Conservation (phyloP, 2,113 vertebrate genomes). For the Hypanus sabinus region DNA sequence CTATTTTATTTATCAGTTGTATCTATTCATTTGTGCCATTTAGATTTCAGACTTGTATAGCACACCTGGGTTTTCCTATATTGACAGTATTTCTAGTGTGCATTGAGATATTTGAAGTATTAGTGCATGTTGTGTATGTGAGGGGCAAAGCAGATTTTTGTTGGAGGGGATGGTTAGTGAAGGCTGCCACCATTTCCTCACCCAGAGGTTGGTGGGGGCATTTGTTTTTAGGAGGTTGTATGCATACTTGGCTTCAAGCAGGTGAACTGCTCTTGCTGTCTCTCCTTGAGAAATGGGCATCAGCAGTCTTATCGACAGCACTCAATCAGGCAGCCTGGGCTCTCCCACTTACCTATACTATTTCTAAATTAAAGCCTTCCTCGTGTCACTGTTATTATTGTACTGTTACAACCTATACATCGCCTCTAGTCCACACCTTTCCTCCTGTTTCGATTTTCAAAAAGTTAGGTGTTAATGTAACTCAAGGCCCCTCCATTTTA, state of each 20-base stretch:
- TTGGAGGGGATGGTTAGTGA: background rate
- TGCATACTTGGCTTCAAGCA: background rate
- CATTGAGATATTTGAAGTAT: background rate
- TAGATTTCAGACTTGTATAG: conserved; percentile 29
- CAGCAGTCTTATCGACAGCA: background rate
- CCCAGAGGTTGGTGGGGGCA: background rate
- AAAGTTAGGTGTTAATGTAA: conserved; percentile 8
- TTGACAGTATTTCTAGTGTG: conserved; percentile 33
- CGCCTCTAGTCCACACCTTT: background rate
- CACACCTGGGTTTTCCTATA: background rate
- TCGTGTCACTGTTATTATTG: background rate
- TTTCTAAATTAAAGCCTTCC: background rate
- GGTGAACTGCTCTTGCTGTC: background rate
- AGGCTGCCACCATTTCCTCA: background rate
- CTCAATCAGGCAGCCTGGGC: background rate
- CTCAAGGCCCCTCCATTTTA: background rate
- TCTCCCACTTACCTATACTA: background rate
- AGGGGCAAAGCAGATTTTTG: background rate
- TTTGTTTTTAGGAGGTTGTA: background rate
- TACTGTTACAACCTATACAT: background rate
- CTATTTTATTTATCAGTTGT: background rate
- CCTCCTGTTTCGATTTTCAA: background rate
- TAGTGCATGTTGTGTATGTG: background rate
- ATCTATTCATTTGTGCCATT: background rate
- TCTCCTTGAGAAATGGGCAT: background rate